phyloP scores from a whole-genome alignment of 2,888 invertebrate species.

The Leucophora obtusa region DNA sequence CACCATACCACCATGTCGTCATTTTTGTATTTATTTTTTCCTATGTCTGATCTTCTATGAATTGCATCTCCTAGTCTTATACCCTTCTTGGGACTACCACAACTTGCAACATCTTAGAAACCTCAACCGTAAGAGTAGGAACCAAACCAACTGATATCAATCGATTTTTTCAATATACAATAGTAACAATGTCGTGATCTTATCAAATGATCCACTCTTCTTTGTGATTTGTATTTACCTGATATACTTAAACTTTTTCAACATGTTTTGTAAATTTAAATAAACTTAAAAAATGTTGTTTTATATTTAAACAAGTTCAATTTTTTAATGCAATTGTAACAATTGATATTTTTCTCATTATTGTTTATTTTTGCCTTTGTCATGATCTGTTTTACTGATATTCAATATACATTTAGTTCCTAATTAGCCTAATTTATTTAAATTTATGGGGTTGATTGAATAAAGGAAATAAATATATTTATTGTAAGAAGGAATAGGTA shows the following conservation, averaged over 20 bases:
- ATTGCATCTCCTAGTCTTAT: too few relatives aligned
- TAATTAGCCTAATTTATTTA: slow-evolving; percentile 59
- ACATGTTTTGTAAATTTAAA: slow-evolving; percentile 48
- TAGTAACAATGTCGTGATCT: slow-evolving; percentile 64
- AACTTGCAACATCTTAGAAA: slow-evolving; percentile 4
- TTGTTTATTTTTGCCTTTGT: slow-evolving; percentile 20
- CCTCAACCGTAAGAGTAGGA: background rate
- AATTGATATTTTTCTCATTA: slow-evolving; percentile 57
- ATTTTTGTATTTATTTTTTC: too few relatives aligned
- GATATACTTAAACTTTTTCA: slow-evolving; percentile 2
- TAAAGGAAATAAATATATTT: background rate
- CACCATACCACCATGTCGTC: too few relatives aligned
- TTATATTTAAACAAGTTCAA: slow-evolving; percentile 50
- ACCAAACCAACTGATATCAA: slow-evolving; percentile 60
- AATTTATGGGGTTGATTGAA: slow-evolving; percentile 41
- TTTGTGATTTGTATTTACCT: slow-evolving; percentile 55
- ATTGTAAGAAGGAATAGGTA: background rate
- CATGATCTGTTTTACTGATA: slow-evolving; percentile 51
- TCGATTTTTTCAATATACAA: slow-evolving; percentile 52
- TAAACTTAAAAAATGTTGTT: slow-evolving; percentile 42
- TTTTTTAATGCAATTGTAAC: slow-evolving; percentile 28
- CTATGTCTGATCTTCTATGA: too few relatives aligned
- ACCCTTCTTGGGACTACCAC: too few relatives aligned
- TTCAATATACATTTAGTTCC: slow-evolving; percentile 50
- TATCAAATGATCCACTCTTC: slow-evolving; percentile 62